Base-by-base conservation (phyloP, 2,113 vertebrate species). In the Melanotaenia duboulayi region DNA sequence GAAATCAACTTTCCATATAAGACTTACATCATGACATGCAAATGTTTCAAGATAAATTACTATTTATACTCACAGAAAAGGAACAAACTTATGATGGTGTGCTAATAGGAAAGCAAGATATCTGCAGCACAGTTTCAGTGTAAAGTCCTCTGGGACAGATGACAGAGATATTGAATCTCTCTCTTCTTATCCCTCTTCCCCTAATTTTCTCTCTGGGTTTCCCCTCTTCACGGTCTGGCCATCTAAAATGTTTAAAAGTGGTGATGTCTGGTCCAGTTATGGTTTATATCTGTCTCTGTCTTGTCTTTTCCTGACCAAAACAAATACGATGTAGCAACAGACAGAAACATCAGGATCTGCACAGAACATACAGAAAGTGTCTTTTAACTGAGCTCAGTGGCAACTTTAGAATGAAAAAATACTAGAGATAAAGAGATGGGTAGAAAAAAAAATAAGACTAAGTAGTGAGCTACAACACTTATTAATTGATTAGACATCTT, bases 31-130 rank as follows among this genome's bases (percentile, higher is more conserved):
- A 22, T 59, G 7, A 65, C 7, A 24, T 28, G 42, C 19, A 17
- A 14, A 54, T 52, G 60, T 11, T 19, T 11, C 17, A 22, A 13
- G 12, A 39, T 24, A 72, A 46, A 50, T 28, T 44, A 40, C 13
- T 28, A 55, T 35, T 22, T 32, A 49, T n/a, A 51, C 20, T 56
- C 14, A 59, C n/a, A 40, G 17, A 24, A 17, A 24, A 25, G 19
- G 8, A 19, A 13, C 40, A 42, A 28, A 24, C 24, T 6, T 32
- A 35, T 11, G 19, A 60, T 37, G 23, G 9, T 56, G 46, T 66
- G 67, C 73, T 82, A 73, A 73, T 44, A 20, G 52, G n/a, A 67
- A 56, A 51, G 75, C 24, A 54, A 76, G 50, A 57, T 64, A 65
- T 72, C 54, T 61, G 56, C 55, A 60, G 56, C 1, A 5, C 6